Evolutionary conservation across 2,888 invertebrate species (phyloP), one percentile per base, ranked within the genome.

Genomic region (Drosophila recens): DNA sequence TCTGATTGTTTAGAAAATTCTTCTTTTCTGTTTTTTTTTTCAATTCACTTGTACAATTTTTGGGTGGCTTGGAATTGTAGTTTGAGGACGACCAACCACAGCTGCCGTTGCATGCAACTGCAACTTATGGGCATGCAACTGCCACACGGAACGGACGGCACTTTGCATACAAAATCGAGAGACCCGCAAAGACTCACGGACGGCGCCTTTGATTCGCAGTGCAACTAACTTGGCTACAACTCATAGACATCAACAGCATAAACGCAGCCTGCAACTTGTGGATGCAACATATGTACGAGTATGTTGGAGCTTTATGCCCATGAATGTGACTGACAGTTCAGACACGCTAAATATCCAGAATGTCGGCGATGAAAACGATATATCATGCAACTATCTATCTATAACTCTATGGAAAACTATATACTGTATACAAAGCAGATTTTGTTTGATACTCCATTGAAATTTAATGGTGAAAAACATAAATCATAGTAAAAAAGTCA

Each of bases 141-240:
- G 62, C 62, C 62, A 62, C 62, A 62, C 53, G 59, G 58, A 40
- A 61, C n/a, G 42, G 51, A 51, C 42, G 52, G 13, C 66, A n/a
- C 45, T 27, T 11, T 59, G 54, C 66, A 66, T 63, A 63, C 63
- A 20, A 54, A 63, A 38, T n/a, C 52, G 36, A 42, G 11, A 15
- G 53, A 53, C 56, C 30, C 48, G 4, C 48, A 17, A 13, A 23
- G 66, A 58, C 59, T 4, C 48, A n/a, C 3, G 23, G 66, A 58
- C 59, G 51, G 58, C 52, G 46, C 46, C 64, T 65, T 65, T 65
- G 64, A 65, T 65, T 65, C n/a, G 64, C 64, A 54, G n/a, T 30
- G 42, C 15, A 20, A 64, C 49, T 64, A 49, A 64, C 49, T 57
- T 42, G 3, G 48, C 42, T 49, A 9, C 30, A 43, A 56, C 48